phyloP scores from a whole-genome alignment of 1,140 invertebrate species.

The Ceratitis capitata region DNA sequence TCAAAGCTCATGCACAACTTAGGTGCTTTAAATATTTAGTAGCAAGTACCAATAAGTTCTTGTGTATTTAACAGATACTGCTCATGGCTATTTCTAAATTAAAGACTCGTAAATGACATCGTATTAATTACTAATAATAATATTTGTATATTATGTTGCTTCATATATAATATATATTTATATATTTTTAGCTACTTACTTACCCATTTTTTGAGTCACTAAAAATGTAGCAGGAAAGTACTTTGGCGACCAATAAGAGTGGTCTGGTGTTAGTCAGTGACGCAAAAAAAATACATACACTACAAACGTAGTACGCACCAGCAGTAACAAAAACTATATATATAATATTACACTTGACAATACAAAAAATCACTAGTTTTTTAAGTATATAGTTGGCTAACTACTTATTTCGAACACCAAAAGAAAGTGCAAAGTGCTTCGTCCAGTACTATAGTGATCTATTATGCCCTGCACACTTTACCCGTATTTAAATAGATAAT shows the following conservation, averaged over 20 bases:
- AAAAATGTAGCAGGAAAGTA: no score
- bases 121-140: no score
- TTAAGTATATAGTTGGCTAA: background rate
- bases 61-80: background rate
- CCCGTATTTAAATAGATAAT: no score
- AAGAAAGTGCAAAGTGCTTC: background rate
- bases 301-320: background rate
- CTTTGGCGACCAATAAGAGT: background rate
- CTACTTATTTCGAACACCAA: background rate
- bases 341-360: background rate
- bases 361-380: background rate
- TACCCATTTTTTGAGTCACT: no score
- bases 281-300: background rate
- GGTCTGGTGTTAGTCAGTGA: slow-evolving; percentile 5
- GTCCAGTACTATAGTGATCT: background rate
- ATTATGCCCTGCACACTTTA: background rate
- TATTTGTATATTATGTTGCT: no score
- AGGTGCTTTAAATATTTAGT: background rate
- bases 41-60: background rate
- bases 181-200: no score
- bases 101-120: no score
- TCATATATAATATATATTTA: no score
- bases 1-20: background rate
- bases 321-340: background rate
- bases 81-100: no score